Conservation (phyloP, 1,140 invertebrate genomes). For the Xylocopa sonorina region DNA sequence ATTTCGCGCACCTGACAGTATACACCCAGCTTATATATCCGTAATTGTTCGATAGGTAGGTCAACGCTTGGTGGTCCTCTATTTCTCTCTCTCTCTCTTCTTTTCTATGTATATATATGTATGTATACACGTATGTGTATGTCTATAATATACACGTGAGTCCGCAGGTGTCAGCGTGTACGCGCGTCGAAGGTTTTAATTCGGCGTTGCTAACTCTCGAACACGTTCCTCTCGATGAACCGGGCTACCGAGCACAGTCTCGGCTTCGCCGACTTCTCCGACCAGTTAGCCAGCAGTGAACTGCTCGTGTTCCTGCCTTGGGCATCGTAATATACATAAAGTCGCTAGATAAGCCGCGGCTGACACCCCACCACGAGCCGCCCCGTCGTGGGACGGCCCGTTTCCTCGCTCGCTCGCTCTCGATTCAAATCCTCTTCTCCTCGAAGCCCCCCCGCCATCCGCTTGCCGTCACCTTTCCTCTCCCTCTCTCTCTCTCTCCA, state of each 20-base stretch:
- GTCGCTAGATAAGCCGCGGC: constrained; percentile 74
- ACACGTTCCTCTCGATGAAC: constrained; percentile 42
- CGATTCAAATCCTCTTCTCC: constrained; percentile 48
- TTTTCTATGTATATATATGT: background rate
- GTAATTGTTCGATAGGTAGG: constrained; percentile 12
- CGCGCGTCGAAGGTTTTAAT: background rate
- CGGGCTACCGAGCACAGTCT: constrained; percentile 44
- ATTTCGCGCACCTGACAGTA: constrained; percentile 42
- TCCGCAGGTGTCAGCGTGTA: background rate
- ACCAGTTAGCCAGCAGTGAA: constrained; percentile 75
- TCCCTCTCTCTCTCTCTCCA: background rate
- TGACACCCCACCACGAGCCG: constrained; percentile 64
- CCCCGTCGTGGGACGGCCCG: constrained; percentile 58
- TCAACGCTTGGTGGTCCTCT: constrained; percentile 12
- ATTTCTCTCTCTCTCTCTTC: too few relatives aligned
- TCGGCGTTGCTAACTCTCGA: constrained; percentile 27
- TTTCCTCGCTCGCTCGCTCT: constrained; percentile 39
- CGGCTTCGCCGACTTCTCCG: constrained; percentile 59
- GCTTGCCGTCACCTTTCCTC: background rate
- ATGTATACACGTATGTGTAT: background rate
- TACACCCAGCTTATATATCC: constrained; percentile 8
- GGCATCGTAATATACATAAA: constrained; percentile 77
- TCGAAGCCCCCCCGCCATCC: background rate
- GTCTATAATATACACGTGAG: background rate
- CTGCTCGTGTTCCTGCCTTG: constrained; percentile 73